Evolutionary conservation across 2,888 invertebrate genomes (phyloP).

Genomic region (Calameuta filiformis): DNA sequence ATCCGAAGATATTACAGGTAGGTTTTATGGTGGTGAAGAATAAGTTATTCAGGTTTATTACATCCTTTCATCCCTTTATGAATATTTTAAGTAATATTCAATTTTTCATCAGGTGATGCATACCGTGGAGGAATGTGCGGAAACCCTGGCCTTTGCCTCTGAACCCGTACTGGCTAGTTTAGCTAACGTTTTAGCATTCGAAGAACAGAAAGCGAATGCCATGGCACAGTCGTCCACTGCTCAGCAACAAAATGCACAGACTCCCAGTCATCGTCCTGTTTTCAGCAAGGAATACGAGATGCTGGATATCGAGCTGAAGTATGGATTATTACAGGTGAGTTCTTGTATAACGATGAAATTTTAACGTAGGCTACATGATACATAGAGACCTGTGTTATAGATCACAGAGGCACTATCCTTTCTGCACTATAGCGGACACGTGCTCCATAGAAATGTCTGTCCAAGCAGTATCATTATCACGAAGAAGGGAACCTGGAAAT

Average conservation of each 20-base stretch:
- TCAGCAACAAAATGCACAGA: slow-evolving; percentile 41
- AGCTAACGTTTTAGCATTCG: slow-evolving; percentile 87
- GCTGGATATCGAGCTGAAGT: slow-evolving; percentile 92
- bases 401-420: slow-evolving; percentile 94
- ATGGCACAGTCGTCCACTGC: slow-evolving; percentile 57
- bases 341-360: not conserved
- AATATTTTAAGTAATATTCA: not conserved
- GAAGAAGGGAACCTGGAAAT: slow-evolving; percentile 94
- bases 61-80: not conserved
- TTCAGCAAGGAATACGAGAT: slow-evolving; percentile 86
- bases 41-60: not conserved
- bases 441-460: slow-evolving; percentile 94
- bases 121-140: slow-evolving; percentile 83
- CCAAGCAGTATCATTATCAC: slow-evolving; percentile 93
- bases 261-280: slow-evolving; percentile 69
- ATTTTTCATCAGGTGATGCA: slow-evolving; percentile 69
- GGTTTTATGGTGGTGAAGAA: not conserved
- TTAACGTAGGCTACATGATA: not conserved
- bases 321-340: slow-evolving; percentile 89
- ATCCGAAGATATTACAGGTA: slow-evolving; percentile 81
- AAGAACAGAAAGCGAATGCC: slow-evolving; percentile 71
- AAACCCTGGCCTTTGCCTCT: slow-evolving; percentile 93
- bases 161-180: slow-evolving; percentile 91
- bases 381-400: slow-evolving; percentile 68
- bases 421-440: slow-evolving; percentile 88